Base-by-base conservation (phyloP, 2,888 invertebrate species). In the Drosophila ustulata region DNA sequence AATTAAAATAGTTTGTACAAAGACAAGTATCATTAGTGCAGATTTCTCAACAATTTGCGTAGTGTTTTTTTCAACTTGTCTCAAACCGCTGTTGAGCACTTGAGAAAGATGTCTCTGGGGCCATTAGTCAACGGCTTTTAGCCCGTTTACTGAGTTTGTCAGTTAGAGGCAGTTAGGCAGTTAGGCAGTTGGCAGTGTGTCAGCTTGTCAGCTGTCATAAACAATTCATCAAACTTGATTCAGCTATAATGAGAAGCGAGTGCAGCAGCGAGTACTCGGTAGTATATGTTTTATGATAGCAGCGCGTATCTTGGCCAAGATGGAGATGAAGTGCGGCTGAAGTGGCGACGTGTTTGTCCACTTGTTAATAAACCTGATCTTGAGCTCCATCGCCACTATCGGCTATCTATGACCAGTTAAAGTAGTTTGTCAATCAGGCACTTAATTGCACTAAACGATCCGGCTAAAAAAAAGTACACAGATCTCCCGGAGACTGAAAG, bases 201-300 rank as follows among this genome's bases (percentile, higher is more conserved):
- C 68, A 63, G 75, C 62, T 64, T 75, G 71, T 66, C 79, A 79
- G 75, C 75, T 75, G 79, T 78, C 75, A 75, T 74, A 75, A 69
- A 52, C 79, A 78, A 75, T 75, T 51, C 55, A 75, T 75, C 70
- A 75, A 75, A 75, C 69, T 74, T 65, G 75, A 61, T 65, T 59
- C 62, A 41, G 52, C 46, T 58, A 63, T 51, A 68, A 64, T 59
- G 46, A 66, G 59, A 50, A 41, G 39, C 39, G 18, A 41, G 18
- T 41, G 39, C 37, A n/a, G n/a, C 37, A 37, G 34, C 34, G 11
- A 34, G 5, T 32, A 2, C 9, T 32, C 32, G 8, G 43, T 41
- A 66, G 59, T 58, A 63, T 64, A 64, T 74, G 69, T 57, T 78
- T 74, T 68, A 75, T 64, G 75, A 74, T 75, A 74, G 13, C 52